These are phyloP conservation scores for Carassius gibelio DNA, from an alignment of 2,113 vertebrate genomes.

Conservation along the genomic window DNA sequence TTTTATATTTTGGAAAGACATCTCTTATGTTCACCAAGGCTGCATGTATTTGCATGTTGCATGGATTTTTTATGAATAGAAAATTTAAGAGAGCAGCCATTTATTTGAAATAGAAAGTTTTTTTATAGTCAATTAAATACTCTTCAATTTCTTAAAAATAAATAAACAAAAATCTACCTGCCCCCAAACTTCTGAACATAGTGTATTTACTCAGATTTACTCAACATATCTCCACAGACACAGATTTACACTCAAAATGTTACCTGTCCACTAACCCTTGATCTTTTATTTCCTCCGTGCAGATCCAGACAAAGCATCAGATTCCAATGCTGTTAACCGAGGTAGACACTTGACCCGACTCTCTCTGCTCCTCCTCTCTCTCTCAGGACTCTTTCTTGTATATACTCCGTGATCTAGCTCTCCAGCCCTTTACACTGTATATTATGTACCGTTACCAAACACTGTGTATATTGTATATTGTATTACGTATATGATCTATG, in stretches of 20 bases:
- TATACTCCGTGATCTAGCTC: conserved; percentile 69
- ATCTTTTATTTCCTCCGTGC: conserved; percentile 13
- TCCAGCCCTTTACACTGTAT: conserved; percentile 73
- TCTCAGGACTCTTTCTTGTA: conserved; percentile 78
- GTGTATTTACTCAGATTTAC: no score
- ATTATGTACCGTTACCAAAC: conserved; percentile 76
- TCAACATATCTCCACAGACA: neutral
- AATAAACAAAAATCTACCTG: no score
- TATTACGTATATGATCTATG: conserved; percentile 76
- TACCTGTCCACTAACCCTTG: neutral
- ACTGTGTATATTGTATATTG: conserved; percentile 84
- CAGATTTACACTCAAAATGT: neutral
- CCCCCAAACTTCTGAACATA: no score
- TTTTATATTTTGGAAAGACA: neutral
- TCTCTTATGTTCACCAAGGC: no score
- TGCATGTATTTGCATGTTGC: no score
- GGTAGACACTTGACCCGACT: conserved; percentile 77
- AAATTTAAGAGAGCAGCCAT: no score
- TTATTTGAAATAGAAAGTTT: neutral
- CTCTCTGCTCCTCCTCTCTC: conserved; percentile 72
- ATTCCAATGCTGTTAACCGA: conserved; percentile 61
- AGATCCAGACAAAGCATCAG: conserved; percentile 33
- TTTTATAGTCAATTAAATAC: neutral
- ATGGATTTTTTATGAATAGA: no score
- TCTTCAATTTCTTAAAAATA: no score